A percentile compares a stretch with the other conserved stretches of the same genome.
Evolutionary conservation across 2,113 vertebrate genomes (phyloP).

Genomic region (Ophthalmolycus amberensis): DNA sequence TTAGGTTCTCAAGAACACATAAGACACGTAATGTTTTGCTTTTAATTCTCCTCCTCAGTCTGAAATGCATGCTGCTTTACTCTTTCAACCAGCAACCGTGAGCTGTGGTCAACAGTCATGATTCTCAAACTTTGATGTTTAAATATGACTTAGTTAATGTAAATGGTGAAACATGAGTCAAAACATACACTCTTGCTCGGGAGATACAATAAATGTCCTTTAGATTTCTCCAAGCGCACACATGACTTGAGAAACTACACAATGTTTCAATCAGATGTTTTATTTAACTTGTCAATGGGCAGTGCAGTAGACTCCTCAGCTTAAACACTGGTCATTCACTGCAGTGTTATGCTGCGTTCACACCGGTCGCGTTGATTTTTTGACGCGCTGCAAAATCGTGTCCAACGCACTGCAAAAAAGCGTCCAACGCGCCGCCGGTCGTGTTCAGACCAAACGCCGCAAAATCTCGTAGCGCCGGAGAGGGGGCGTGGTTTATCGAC

Average conservation of each 20-base stretch:
- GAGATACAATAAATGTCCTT: neutral
- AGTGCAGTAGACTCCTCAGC: neutral
- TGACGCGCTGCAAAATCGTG: no score
- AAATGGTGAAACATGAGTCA: no score
- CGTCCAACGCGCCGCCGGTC: no score
- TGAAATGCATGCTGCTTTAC: neutral
- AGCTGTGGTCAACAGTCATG: neutral
- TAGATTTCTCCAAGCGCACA: neutral
- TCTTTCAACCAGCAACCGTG: neutral
- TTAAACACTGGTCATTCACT: neutral
- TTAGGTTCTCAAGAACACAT: neutral
- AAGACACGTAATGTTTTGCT: neutral
- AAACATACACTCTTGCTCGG: neutral
- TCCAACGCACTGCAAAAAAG: no score
- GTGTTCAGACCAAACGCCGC: no score
- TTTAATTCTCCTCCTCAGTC: neutral
- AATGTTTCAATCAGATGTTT: neutral
- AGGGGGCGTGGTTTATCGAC: no score
- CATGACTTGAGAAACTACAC: neutral
- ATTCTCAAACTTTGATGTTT: neutral
- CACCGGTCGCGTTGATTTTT: no score
- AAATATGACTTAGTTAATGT: neutral
- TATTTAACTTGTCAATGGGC: neutral
- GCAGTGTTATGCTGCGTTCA: no score
- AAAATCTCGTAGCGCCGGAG: no score